Evolutionary conservation across 2,888 invertebrate genomes (phyloP).

Genomic region (Scrobipalpa atriplicella): DNA sequence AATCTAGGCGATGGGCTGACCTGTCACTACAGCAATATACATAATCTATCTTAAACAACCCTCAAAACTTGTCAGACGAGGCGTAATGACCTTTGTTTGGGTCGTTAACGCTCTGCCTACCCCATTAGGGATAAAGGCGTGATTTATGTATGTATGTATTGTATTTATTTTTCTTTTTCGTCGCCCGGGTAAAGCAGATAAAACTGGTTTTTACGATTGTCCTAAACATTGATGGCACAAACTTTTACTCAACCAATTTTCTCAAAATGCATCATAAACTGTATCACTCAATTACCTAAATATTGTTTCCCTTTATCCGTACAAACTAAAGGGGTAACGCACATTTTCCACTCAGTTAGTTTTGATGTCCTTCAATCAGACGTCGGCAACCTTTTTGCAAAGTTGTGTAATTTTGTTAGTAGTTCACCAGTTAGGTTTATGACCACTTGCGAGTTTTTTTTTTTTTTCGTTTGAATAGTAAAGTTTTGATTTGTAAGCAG

Average conservation of each 20-base stretch:
- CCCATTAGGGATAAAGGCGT: no score
- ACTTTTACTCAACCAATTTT: background rate
- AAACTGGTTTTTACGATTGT: no score
- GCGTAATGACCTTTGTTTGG: no score
- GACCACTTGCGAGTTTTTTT: background rate
- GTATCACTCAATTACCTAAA: background rate
- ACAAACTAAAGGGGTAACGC: conserved; percentile 52
- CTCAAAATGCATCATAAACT: background rate
- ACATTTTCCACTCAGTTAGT: conserved; percentile 57
- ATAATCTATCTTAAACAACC: no score
- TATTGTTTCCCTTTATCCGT: background rate
- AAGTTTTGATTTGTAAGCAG: background rate
- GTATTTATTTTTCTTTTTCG: no score
- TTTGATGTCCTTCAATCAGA: conserved; percentile 59
- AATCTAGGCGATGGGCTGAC: no score
- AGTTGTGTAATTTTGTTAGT: conserved; percentile 38
- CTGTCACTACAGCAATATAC: no score
- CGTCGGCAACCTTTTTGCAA: conserved; percentile 39
- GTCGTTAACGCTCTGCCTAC: no score
- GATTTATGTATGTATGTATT: no score
- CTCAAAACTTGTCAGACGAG: no score
- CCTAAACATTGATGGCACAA: background rate
- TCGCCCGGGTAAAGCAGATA: no score
- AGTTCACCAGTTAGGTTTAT: conserved; percentile 5
- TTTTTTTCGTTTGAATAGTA: background rate